Percentiles rank a stretch among this genome's conserved stretches.
Evolutionary conservation across 2,113 vertebrate species (phyloP).

Genomic region (Corythoichthys haematopterus): DNA sequence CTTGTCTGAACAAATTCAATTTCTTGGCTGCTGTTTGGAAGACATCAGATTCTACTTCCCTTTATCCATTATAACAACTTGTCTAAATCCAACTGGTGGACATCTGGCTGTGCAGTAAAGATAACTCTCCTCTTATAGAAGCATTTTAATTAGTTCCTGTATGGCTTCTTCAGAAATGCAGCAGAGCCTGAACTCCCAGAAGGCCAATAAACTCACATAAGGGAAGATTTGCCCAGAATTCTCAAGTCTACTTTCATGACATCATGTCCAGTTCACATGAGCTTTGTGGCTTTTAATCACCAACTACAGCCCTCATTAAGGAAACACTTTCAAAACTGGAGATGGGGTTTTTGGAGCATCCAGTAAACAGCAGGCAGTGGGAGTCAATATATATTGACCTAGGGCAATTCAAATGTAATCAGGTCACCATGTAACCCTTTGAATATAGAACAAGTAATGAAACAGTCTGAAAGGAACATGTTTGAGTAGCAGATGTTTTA

Average conservation of each 20-base stretch:
- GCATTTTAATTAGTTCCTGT: slow-evolving; percentile 63
- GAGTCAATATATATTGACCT: slow-evolving; percentile 64
- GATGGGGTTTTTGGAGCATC: slow-evolving; percentile 38
- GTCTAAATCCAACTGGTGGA: slow-evolving; percentile 61
- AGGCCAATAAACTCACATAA: slow-evolving; percentile 48
- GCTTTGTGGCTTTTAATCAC: slow-evolving; percentile 55
- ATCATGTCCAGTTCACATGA: slow-evolving; percentile 33
- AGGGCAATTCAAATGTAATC: slow-evolving; percentile 62
- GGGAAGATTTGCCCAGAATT: slow-evolving; percentile 12
- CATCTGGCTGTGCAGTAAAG: slow-evolving; percentile 60
- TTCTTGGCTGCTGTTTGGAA: slow-evolving; percentile 51
- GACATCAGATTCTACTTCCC: slow-evolving; percentile 37
- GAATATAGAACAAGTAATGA: slow-evolving; percentile 41
- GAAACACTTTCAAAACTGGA: slow-evolving; percentile 27
- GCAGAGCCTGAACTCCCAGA: slow-evolving; percentile 55
- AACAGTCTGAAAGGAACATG: slow-evolving; percentile 34
- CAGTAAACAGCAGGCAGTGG: slow-evolving; percentile 37
- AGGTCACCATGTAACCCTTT: slow-evolving; percentile 63
- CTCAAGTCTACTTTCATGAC: slow-evolving; percentile 43
- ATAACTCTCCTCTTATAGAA: slow-evolving; percentile 61
- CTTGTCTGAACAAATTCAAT: slow-evolving; percentile 22
- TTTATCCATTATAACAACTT: slow-evolving; percentile 49
- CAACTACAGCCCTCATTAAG: slow-evolving; percentile 36
- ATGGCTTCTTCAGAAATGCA: slow-evolving; percentile 61
- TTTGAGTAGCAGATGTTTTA: slow-evolving; percentile 37